Base-by-base conservation (phyloP, 2,113 vertebrate species). In the Himantopus leucocephalus region DNA sequence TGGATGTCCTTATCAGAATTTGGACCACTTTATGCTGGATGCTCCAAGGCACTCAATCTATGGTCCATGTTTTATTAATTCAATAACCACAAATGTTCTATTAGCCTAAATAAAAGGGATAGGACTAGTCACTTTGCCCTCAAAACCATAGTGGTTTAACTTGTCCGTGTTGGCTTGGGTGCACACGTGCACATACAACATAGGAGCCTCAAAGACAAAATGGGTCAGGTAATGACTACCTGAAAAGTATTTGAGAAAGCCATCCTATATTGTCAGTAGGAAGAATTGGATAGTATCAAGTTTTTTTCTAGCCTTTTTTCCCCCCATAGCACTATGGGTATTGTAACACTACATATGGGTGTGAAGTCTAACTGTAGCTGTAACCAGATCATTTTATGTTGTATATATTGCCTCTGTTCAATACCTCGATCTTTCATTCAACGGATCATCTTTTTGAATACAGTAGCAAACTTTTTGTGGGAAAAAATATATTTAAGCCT, bases 151-250 rank as follows among this genome's bases (percentile, higher is more conserved):
- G 24, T 32, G 10, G 34, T 80, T 75, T 67, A 34, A 19, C 20
- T 73, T 77, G 7, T 50, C 30, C 60, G 1, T 58, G 8, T 64
- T 81, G 35, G 10, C 52, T 72, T 87, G 30, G 14, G 23, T 63
- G 23, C 15, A 16, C 1, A 0, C 20, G 11, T 48, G 10, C 18
- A n/a, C 23, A 19, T 19, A 14, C 14, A 63, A 20, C 23, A 3
- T 3, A 24, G 56, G 34, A 72, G 10, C 15, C 93, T 81, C 24
- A 17, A 59, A 85, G 29, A 35, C 10, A 79, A 71, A 85, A 75
- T 45, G 23, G 5, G 20, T 67, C 48, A 26, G 56, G 11, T 75
- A 73, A 75, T 34, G 45, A 81, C 56, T 47, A 30, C 20, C 24
- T 76, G n/a, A 63, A 8, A 26, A 9, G 2, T 77, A 41, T 48